phyloP scores from a whole-genome alignment of 2,888 invertebrate species.

The Eristalis arbustorum region DNA sequence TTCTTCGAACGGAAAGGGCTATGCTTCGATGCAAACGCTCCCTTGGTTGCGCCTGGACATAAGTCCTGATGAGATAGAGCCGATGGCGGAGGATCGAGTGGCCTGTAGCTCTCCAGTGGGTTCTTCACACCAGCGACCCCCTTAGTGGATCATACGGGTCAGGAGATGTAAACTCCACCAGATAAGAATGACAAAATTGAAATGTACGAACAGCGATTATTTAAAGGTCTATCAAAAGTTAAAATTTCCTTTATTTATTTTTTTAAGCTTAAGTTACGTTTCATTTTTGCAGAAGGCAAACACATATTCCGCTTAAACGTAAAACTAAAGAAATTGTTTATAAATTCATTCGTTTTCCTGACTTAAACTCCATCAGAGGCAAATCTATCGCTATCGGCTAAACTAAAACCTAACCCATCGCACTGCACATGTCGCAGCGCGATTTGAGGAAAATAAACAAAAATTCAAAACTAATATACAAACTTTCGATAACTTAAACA shows the following conservation, averaged over 20 bases:
- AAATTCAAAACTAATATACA: neutral
- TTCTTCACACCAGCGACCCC: too few species aligned
- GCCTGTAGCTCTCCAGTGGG: too few species aligned
- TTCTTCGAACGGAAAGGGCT: too few species aligned
- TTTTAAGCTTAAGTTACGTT: conserved; percentile 12
- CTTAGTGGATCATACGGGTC: too few species aligned
- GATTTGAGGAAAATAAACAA: neutral
- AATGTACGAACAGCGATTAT: too few species aligned
- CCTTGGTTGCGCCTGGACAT: too few species aligned
- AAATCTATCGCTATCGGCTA: conserved; percentile 14
- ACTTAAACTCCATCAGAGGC: conserved; percentile 22
- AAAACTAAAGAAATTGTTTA: conserved; percentile 2
- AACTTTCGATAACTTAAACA: neutral
- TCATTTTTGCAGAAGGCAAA: conserved; percentile 15
- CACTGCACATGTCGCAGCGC: neutral
- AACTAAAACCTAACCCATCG: conserved; percentile 37
- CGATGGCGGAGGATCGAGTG: too few species aligned
- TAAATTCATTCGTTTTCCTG: conserved; percentile 50
- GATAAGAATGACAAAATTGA: too few species aligned
- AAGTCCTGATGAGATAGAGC: too few species aligned
- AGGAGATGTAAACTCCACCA: too few species aligned
- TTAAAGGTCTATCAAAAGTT: neutral
- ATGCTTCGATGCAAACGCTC: too few species aligned
- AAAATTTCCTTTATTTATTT: neutral
- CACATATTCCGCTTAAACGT: conserved; percentile 17